Base-by-base conservation (phyloP, 2,113 vertebrate species). In the Podarcis muralis region DNA sequence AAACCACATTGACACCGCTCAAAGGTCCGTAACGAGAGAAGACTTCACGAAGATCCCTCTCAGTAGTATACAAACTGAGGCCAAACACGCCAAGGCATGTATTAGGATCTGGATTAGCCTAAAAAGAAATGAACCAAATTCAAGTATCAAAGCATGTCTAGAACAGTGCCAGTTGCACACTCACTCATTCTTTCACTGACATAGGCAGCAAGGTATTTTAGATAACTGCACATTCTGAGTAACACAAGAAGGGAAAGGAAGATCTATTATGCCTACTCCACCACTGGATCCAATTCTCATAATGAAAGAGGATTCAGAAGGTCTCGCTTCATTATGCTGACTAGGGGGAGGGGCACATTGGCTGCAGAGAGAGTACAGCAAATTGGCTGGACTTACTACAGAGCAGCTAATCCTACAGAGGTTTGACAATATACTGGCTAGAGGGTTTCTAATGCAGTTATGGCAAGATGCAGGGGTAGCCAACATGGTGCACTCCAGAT, bases 31-130 rank as follows among this genome's bases (percentile, higher is more conserved):
- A 98, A 81, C 98, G 98, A n/a, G 98, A 98, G 94, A 99, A 99
- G 69, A 99, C 98, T 95, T 99, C 98, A 90, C 98, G 97, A 91
- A 99, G 93, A 94, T 99, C 98, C 81, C 98, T 97, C 96, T 99
- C 98, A 32, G 98, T 98, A 76, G 98, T 99, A 93, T 98, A 99
- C 90, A 99, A 96, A 96, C 98, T 99, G 96, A 99, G 96, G 86
- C 98, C 98, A 96, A 99, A 99, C 84, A 99, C 98, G 84, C 99
- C 98, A 71, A 99, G 97, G 94, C 98, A 99, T 3, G 96, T 98
- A 93, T 98, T 99, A 16, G 98, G 98, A 95, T 99, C 98, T 89
- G 98, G 98, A 94, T 99, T 99, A 5, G 98, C 98, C 99, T 99
- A 95, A 86, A 89, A 92, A 86, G 88, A 92, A 91, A 92, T 83